Conservation (phyloP, 2,113 vertebrate genomes). For the Thermophis baileyi region DNA sequence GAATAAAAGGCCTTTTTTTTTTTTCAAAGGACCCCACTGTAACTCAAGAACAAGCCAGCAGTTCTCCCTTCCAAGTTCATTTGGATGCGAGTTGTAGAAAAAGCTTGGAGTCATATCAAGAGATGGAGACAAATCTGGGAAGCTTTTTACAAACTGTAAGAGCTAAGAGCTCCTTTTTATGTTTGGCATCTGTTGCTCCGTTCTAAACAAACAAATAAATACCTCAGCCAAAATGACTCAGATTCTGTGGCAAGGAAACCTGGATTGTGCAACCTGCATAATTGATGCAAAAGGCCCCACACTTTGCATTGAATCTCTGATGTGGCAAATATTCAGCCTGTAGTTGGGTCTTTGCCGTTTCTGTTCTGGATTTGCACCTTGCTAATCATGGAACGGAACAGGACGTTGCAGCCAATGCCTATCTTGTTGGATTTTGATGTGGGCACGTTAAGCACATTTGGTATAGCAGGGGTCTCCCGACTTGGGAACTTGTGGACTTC, state of each 20-base stretch:
- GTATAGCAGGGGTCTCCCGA: not conserved
- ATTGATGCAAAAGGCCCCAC: not conserved
- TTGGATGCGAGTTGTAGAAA: not conserved
- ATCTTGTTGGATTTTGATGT: not conserved
- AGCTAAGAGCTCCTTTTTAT: not conserved
- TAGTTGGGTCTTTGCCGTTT: not conserved
- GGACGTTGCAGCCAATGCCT: not conserved
- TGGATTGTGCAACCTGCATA: rapidly evolving
- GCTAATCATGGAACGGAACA: not conserved
- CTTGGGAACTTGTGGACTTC: not conserved
- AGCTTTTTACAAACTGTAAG: not conserved
- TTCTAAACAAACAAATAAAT: not conserved
- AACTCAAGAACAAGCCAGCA: not conserved
- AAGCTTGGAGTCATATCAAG: not conserved
- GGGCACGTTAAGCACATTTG: not conserved
- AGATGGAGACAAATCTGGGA: rapidly evolving
- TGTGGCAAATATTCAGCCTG: not conserved
- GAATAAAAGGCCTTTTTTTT: not conserved
- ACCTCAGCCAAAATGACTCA: not conserved
- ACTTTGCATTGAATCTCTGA: not conserved
- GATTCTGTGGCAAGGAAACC: not conserved
- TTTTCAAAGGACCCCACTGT: slow-evolving; percentile 18
- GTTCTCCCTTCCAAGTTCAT: not conserved
- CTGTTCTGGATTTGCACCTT: not conserved
- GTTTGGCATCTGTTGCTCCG: not conserved